These are phyloP conservation scores for western clawed frog (Xenopus tropicalis) DNA, from an alignment of 2,113 vertebrate genomes.

Conservation along the genomic window UCB_Xtro_10.0 CM004445.2:51392501-51393000, in stretches of 20 bases:
- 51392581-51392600: too few relatives aligned
- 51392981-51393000: conserved; percentile 47
- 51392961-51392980: neutral
- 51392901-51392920: neutral
- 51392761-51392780: conserved; percentile 51
- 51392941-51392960: neutral
- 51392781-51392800: conserved; percentile 54
- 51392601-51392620: too few relatives aligned
- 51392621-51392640: too few relatives aligned
- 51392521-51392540: too few relatives aligned
- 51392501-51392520: too few relatives aligned
- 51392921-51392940: neutral
- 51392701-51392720: too few relatives aligned
- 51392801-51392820: conserved; percentile 48
- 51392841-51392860: conserved; percentile 48
- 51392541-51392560: too few relatives aligned
- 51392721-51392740: too few relatives aligned
- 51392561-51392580: too few relatives aligned
- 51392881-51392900: conserved; percentile 45
- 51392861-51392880: conserved; percentile 48
- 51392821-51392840: conserved; percentile 48
- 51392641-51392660: too few relatives aligned
- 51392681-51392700: too few relatives aligned
- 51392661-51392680: too few relatives aligned
- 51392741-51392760: conserved; percentile 42